These are phyloP conservation scores for Eidolon dupreanum DNA, from an alignment of 2,797 vertebrate species.

Conservation along the genomic window DNA sequence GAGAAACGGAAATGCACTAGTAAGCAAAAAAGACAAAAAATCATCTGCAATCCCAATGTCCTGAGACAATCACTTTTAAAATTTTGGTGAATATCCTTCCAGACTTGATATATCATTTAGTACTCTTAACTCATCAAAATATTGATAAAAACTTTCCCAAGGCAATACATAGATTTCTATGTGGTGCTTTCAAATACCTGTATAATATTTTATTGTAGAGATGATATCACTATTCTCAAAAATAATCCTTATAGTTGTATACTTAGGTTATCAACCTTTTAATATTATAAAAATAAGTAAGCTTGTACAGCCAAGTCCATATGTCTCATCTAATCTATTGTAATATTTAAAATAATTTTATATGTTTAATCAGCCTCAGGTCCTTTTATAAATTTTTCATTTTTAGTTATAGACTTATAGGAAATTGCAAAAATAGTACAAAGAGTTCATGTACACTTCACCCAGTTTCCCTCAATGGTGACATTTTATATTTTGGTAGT, in stretches of 20 bases:
- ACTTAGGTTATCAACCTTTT: not conserved
- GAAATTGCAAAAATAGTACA: not conserved
- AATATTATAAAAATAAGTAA: slow-evolving; percentile 14
- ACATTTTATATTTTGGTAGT: not conserved
- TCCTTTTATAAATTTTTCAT: not conserved
- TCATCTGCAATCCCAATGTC: not conserved
- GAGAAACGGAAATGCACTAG: not conserved
- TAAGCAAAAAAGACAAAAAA: not conserved
- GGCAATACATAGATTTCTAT: not conserved
- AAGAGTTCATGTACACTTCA: not conserved
- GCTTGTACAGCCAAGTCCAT: not conserved
- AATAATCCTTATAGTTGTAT: not conserved
- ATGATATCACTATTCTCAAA: not conserved
- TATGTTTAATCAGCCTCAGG: not conserved
- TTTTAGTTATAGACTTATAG: slow-evolving; percentile 3
- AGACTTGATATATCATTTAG: not conserved
- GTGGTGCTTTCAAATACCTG: not conserved
- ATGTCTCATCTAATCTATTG: not conserved
- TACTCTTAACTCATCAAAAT: not conserved
- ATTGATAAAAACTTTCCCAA: not conserved
- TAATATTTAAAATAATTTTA: slow-evolving; percentile 3
- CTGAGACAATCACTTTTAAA: not conserved
- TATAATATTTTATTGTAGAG: not conserved
- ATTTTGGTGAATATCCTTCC: not conserved
- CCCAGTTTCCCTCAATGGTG: not conserved